Evolutionary conservation across 2,888 invertebrate genomes (phyloP), one percentile per base, ranked within the genome.

Genomic region (Lordiphosa fenestrarum): DNA sequence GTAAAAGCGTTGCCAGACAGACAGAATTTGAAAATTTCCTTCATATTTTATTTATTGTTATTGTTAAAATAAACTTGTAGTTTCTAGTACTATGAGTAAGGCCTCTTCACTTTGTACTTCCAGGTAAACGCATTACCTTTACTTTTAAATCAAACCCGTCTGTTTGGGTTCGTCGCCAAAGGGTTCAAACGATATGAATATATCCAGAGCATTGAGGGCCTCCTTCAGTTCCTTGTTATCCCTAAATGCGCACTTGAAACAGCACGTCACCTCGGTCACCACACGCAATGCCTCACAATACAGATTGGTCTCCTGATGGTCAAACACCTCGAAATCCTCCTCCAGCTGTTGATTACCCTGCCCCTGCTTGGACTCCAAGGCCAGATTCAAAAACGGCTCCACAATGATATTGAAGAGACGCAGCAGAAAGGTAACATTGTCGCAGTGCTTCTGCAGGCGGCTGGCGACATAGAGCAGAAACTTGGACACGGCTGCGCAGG

Each of bases 251-350:
- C n/a, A 40, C 4, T 63, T 68, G 44, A 86, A 84, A 30, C 77
- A 66, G 25, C 54, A 64, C 50, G 69, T 61, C 6, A 81, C 67
- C 48, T 81, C 75, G n/a, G 72, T 62, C 5, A 85, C 60, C 0
- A 80, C 76, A 39, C 81, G 85, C 25, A 82, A 33, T 0, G 87
- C 85, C 54, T 89, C 89, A 9, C 86, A 87, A 56, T 86, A 89
- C 2, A 78, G 70, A 64, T 89, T 89, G 7, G 81, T 62, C 49
- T 88, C 89, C 54, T 86, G 85, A 47, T 84, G 86, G 51, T 88
- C 87, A 50, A 89, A 89, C 10, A 89, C 64, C 19, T 88, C 86
- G 1, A 64, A 58, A 1, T 65, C 65, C 2, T 6, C 37, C 4
- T 49, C 54, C 23, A 48, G 40, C 49, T 13, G 19, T 9, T 38